Evolutionary conservation across 2,888 invertebrate genomes (phyloP).

Genomic region (Schizaphis graminum): DNA sequence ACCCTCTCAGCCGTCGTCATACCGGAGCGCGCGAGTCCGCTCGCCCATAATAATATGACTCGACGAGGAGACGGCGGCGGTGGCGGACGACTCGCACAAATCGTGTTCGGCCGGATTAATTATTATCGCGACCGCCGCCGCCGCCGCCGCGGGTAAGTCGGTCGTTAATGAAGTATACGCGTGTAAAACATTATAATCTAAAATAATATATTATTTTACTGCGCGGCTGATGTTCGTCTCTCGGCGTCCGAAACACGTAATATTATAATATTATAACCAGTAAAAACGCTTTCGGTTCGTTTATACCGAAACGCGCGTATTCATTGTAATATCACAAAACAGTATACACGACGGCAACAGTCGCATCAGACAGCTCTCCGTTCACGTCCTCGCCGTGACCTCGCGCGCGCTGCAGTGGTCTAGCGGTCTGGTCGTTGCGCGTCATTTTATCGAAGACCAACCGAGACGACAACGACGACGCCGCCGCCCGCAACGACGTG

Average conservation of each 20-base stretch:
- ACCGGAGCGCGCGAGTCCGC: background rate
- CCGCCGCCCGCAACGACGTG: conserved; percentile 35
- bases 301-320: background rate
- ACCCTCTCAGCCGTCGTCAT: background rate
- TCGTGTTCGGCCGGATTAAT: background rate
- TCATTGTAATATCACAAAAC: background rate
- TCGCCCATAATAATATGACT: background rate
- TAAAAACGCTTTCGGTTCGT: background rate
- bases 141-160: background rate
- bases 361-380: background rate
- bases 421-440: background rate
- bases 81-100: background rate
- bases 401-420: background rate
- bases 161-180: background rate
- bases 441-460: background rate
- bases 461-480: background rate
- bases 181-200: background rate
- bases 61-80: too few relatives aligned
- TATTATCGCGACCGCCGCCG: background rate
- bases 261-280: background rate
- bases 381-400: background rate
- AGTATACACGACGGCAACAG: background rate
- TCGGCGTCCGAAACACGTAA: background rate
- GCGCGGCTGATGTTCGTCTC: background rate
- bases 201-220: background rate